Conservation (phyloP, 2,797 vertebrate species). For the Pipistrellus pipistrellus region DNA sequence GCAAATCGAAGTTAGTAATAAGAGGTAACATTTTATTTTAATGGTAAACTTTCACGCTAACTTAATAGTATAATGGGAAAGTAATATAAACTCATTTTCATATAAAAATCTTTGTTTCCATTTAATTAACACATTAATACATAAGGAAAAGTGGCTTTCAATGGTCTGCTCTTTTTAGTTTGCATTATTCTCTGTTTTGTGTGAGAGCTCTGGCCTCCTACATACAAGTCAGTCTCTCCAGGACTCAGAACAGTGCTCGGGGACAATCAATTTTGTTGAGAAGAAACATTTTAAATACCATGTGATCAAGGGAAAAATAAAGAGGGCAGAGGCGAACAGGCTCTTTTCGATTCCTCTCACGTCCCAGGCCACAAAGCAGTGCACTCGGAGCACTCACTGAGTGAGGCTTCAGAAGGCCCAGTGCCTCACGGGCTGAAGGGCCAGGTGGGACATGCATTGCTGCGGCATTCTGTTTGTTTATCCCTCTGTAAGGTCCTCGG, state of each 20-base stretch:
- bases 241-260: neutral
- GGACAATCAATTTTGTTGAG: neutral
- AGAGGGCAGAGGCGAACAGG: neutral
- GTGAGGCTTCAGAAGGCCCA: neutral
- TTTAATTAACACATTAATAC: conserved; percentile 44
- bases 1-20: conserved; percentile 60
- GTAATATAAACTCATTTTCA: conserved; percentile 67
- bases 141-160: conserved; percentile 30
- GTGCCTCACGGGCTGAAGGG: neutral
- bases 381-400: neutral
- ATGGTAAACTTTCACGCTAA: conserved; percentile 73
- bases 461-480: conserved; percentile 10
- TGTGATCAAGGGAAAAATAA: neutral
- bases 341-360: neutral
- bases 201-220: conserved; percentile 27
- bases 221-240: neutral
- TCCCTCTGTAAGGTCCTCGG: neutral
- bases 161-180: neutral
- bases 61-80: conserved; percentile 66
- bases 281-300: neutral
- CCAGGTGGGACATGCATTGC: neutral
- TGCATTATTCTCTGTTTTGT: neutral
- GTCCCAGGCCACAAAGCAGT: neutral
- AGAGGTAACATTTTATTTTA: conserved; percentile 77
- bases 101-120: conserved; percentile 60